Evolutionary conservation across 2,113 vertebrate genomes (phyloP).

Genomic region (Zeus faber): DNA sequence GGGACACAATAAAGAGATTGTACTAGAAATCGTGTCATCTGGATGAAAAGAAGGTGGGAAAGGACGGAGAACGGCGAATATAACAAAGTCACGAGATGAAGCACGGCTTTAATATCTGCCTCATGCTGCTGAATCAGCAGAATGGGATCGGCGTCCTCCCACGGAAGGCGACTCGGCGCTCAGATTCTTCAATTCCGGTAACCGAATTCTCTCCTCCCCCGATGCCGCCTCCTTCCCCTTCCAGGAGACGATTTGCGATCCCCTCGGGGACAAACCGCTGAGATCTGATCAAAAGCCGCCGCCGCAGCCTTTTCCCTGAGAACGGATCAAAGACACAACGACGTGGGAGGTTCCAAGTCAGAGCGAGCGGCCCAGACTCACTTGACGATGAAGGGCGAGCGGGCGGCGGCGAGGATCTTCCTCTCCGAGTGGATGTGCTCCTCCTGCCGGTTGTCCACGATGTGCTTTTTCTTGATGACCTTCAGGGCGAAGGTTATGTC

Average conservation of each 20-base stretch:
- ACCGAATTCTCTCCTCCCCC: conserved; percentile 5
- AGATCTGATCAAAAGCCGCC: conserved; percentile 49
- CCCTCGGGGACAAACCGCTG: no score
- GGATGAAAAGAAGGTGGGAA: no score
- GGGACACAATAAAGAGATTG: no score
- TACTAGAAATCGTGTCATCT: no score
- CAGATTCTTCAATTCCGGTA: conserved; percentile 34
- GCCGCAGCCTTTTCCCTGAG: no score
- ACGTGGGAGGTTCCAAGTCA: no score
- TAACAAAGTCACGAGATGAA: conserved; percentile 23
- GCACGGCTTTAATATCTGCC: conserved; percentile 48
- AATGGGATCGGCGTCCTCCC: conserved; percentile 32
- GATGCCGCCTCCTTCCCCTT: conserved; percentile 8
- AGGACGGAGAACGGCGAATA: no score
- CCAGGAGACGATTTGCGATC: conserved; percentile 8
- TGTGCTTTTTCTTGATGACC: conserved; percentile 77
- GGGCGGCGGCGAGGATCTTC: conserved; percentile 70
- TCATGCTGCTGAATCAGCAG: background rate
- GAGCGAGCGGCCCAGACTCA: conserved; percentile 19
- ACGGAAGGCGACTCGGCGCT: conserved; percentile 21
- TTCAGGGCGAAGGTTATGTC: conserved; percentile 74
- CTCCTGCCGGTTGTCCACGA: conserved; percentile 77
- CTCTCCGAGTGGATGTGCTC: conserved; percentile 80
- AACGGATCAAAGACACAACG: no score
- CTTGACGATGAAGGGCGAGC: conserved; percentile 74